Conservation (phyloP, 2,113 vertebrate species). For the Piprites chloris region DNA sequence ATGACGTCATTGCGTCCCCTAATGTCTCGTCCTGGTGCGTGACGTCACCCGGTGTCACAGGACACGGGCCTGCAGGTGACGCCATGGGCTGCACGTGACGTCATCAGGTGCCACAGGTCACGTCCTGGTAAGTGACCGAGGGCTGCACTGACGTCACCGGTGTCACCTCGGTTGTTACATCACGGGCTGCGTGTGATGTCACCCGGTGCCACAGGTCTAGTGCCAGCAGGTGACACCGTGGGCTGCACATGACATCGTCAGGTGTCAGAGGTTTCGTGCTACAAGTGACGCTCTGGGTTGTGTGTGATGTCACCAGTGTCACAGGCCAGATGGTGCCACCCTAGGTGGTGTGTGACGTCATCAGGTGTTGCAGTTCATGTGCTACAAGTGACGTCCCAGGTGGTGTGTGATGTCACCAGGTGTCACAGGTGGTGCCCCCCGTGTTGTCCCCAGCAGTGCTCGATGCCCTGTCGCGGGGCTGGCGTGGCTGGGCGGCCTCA, state of each 20-base stretch:
- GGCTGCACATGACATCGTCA: too few relatives aligned
- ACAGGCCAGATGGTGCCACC: neutral
- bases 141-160: too few relatives aligned
- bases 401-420: neutral
- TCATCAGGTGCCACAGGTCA: neutral
- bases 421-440: neutral
- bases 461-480: neutral
- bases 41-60: too few relatives aligned
- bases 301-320: too few relatives aligned
- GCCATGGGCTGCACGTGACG: too few relatives aligned
- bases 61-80: neutral
- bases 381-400: neutral
- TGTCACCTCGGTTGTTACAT: too few relatives aligned
- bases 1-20: neutral
- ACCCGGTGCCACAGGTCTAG: neutral
- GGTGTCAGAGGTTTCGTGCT: too few relatives aligned
- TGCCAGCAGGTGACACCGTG: neutral
- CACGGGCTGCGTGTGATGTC: neutral
- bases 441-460: neutral
- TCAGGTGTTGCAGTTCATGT: too few relatives aligned
- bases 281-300: neutral
- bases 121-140: too few relatives aligned
- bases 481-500: neutral
- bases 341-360: too few relatives aligned
- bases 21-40: rapidly evolving